These are phyloP conservation scores for Australoheros scitulus DNA, from an alignment of 2,113 vertebrate genomes.

Conservation along the genomic window DNA sequence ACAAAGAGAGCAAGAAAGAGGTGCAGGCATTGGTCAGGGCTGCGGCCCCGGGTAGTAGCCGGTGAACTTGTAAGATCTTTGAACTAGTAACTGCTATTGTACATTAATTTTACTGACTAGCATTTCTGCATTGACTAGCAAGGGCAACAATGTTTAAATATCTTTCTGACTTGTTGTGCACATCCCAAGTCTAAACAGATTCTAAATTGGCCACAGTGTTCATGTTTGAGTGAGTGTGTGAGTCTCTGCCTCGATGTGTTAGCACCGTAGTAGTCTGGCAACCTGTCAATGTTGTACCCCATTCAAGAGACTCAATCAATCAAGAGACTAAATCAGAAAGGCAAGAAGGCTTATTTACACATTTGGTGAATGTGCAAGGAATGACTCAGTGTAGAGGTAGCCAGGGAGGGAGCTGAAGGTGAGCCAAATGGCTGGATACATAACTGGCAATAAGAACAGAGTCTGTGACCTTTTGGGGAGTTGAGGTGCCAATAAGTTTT, in stretches of 20 bases:
- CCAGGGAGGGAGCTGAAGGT: not conserved
- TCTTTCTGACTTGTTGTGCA: not conserved
- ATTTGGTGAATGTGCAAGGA: constrained; percentile 3
- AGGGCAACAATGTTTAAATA: not conserved
- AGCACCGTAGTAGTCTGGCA: not conserved
- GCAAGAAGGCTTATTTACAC: constrained; percentile 16
- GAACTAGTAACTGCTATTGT: not conserved
- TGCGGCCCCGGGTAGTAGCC: not conserved
- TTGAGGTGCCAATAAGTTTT: not conserved
- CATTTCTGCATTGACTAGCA: not conserved
- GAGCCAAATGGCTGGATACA: not conserved
- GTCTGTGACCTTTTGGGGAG: constrained; percentile 1
- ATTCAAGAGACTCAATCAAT: constrained; percentile 11
- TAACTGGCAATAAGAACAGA: not conserved
- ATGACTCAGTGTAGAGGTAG: constrained; percentile 4
- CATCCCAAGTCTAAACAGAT: not conserved
- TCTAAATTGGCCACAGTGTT: not conserved
- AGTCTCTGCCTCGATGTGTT: not conserved
- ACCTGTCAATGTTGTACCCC: not conserved
- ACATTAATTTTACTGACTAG: not conserved
- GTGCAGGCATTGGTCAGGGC: not conserved
- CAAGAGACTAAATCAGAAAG: constrained; percentile 5
- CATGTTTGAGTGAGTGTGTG: not conserved
- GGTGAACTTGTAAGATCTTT: not conserved
- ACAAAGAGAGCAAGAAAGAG: not conserved